phyloP scores from a whole-genome alignment of 2,888 invertebrate species.

The Caenorhabditis becei region DNA sequence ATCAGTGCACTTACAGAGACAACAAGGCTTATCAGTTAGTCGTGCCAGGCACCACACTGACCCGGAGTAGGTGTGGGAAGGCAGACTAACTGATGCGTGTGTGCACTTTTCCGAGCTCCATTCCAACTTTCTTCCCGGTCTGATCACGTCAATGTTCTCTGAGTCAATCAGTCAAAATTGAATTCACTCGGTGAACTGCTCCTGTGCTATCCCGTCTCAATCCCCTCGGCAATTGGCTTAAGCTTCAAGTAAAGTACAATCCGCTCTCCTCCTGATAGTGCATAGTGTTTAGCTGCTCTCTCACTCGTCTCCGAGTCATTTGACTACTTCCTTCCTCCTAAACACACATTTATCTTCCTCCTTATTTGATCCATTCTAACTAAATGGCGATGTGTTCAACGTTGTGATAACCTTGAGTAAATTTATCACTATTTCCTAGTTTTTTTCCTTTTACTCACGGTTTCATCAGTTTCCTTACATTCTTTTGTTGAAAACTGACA shows the following conservation, averaged over 20 bases:
- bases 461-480: neutral
- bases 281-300: conserved; percentile 7
- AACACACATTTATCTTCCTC: neutral
- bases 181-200: neutral
- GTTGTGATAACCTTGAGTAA: conserved; percentile 50
- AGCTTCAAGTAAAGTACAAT: conserved; percentile 1
- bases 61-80: neutral
- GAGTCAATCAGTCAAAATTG: neutral
- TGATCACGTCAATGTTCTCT: too few species aligned
- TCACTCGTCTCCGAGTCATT: neutral
- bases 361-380: too few species aligned
- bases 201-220: too few species aligned
- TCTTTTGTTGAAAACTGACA: neutral
- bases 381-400: too few species aligned
- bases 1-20: conserved; percentile 6
- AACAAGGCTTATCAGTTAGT: conserved; percentile 12
- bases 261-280: conserved; percentile 4
- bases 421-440: conserved; percentile 47
- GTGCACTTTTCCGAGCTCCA: neutral
- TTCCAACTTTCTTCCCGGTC: neutral
- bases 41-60: conserved; percentile 18
- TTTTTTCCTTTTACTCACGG: neutral
- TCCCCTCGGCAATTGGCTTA: neutral
- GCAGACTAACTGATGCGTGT: neutral
- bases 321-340: neutral